Conservation (phyloP, 2,888 invertebrate species). For the Andrena camellia region DNA sequence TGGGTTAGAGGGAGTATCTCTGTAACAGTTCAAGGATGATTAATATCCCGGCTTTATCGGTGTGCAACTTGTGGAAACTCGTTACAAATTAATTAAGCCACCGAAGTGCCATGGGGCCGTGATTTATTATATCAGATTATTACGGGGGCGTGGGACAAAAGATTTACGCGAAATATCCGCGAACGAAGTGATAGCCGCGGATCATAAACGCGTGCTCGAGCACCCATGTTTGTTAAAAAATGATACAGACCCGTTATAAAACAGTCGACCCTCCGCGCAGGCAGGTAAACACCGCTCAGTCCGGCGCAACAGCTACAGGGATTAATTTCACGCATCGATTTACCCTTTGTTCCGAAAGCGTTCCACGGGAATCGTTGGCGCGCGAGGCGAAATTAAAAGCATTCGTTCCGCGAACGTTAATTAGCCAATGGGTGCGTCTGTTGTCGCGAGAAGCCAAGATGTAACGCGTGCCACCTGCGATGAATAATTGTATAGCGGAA, state of each 20-base stretch:
- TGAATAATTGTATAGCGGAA: background rate
- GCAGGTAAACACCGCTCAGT: background rate
- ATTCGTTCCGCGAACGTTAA: conserved; percentile 18
- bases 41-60: conserved; percentile 67
- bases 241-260: background rate
- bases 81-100: conserved; percentile 75
- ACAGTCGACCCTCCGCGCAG: background rate
- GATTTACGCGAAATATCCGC: background rate
- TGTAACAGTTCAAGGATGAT: conserved; percentile 65
- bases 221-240: background rate
- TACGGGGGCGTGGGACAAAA: conserved; percentile 8
- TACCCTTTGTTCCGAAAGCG: background rate
- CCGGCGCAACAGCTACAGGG: background rate
- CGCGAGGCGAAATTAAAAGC: conserved; percentile 4
- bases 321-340: conserved; percentile 13
- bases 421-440: conserved; percentile 5
- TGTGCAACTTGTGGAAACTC: conserved; percentile 66
- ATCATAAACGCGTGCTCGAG: background rate
- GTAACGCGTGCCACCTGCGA: background rate
- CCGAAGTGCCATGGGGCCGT: conserved; percentile 51
- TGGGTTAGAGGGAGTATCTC: conserved; percentile 29
- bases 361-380: background rate
- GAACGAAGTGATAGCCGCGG: background rate
- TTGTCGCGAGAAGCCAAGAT: background rate
- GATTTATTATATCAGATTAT: conserved; percentile 64